These are phyloP conservation scores for Zingel zingel DNA, from an alignment of 2,113 vertebrate genomes.

Conservation along the genomic window DNA sequence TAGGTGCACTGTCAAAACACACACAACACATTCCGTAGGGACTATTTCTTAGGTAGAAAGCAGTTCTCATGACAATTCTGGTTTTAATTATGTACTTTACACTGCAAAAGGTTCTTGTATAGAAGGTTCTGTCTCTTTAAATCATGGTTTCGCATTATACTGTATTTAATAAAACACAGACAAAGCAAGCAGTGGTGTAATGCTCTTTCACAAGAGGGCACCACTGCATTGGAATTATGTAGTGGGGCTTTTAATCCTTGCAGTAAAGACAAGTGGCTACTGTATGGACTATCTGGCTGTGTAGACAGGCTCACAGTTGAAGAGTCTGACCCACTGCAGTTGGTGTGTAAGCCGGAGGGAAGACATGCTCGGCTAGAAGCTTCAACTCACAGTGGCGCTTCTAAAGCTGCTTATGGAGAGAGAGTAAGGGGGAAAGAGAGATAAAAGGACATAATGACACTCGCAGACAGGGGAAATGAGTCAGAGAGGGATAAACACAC, in stretches of 20 bases:
- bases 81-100: no score
- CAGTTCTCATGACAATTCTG: no score
- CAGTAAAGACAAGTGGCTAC: conserved; percentile 23
- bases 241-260: conserved; percentile 19
- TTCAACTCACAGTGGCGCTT: conserved; percentile 31
- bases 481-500: conserved; percentile 57
- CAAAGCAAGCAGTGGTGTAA: conserved; percentile 2
- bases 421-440: not conserved
- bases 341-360: conserved; percentile 49
- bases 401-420: conserved; percentile 56
- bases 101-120: not conserved
- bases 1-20: no score
- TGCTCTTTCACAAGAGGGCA: conserved; percentile 51
- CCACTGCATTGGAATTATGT: conserved; percentile 34
- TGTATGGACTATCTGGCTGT: not conserved
- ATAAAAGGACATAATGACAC: conserved; percentile 40
- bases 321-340: conserved; percentile 47
- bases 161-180: not conserved
- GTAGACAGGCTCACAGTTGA: conserved; percentile 17
- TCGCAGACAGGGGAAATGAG: conserved; percentile 62
- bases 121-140: not conserved
- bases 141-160: not conserved
- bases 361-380: conserved; percentile 36
- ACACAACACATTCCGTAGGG: no score
- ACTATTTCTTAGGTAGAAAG: no score